Percentiles rank a stretch among this genome's conserved stretches.
Evolutionary conservation across 2,888 invertebrate species (phyloP).

Genomic region (Prosapia bicincta): DNA sequence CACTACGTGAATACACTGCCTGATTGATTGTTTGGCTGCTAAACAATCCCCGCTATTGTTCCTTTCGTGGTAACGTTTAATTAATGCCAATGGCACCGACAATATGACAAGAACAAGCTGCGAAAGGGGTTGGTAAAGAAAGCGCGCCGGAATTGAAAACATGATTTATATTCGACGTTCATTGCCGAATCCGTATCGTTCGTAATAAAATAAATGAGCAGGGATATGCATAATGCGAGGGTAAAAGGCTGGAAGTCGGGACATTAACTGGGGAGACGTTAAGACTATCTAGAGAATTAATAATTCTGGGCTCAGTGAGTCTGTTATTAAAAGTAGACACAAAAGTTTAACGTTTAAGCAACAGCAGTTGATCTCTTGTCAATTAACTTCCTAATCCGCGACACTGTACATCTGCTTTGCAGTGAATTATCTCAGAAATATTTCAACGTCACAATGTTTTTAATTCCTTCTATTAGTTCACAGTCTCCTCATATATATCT

Average conservation of each 20-base stretch:
- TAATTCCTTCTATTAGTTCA: too few relatives aligned
- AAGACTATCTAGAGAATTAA: conserved; percentile 14
- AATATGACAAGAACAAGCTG: not conserved
- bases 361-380: not conserved
- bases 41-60: too few relatives aligned
- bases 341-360: not conserved
- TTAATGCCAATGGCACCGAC: not conserved
- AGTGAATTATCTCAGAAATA: too few relatives aligned
- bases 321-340: not conserved
- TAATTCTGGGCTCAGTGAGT: not conserved
- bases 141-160: not conserved
- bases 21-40: too few relatives aligned
- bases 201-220: conserved; percentile 21
- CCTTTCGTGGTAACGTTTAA: not conserved
- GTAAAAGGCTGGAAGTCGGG: not conserved
- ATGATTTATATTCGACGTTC: conserved; percentile 16
- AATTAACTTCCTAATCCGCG: not conserved
- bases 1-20: too few relatives aligned
- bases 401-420: too few relatives aligned
- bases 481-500: too few relatives aligned
- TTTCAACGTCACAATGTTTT: too few relatives aligned
- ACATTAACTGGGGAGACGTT: not conserved
- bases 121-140: not conserved
- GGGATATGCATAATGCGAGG: conserved; percentile 9
- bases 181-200: conserved; percentile 6